Evolutionary conservation across 2,797 vertebrate species (phyloP).

Genomic region (Morus bassanus): DNA sequence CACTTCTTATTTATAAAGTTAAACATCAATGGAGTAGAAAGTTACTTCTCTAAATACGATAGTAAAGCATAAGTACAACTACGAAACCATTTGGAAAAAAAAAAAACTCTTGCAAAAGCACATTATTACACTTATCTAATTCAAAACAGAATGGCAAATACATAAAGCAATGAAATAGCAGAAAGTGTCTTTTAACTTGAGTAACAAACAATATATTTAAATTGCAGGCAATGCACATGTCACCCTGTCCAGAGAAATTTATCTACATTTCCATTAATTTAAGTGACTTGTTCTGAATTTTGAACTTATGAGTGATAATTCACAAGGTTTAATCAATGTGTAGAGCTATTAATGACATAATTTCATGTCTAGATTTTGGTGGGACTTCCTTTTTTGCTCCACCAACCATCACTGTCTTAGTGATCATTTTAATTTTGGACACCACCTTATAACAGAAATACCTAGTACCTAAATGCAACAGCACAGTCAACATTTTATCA

Average conservation of each 20-base stretch:
- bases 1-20: not conserved
- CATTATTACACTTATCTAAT: not conserved
- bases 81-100: not conserved
- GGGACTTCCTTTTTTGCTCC: not conserved
- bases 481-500: not conserved
- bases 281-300: not conserved
- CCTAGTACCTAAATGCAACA: not conserved
- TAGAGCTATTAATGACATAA: not conserved
- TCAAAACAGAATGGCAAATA: not conserved
- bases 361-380: conserved; percentile 1
- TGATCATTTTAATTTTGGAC: not conserved
- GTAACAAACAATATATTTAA: not conserved
- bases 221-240: not conserved
- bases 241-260: not conserved
- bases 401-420: not conserved
- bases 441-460: not conserved
- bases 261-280: not conserved
- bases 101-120: not conserved
- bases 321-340: not conserved
- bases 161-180: not conserved
- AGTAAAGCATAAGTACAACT: not conserved
- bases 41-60: not conserved
- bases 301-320: not conserved
- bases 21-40: not conserved
- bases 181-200: not conserved